These are phyloP conservation scores for Asteroscopus sphinx DNA, from an alignment of 2,888 invertebrate genomes.

Conservation along the genomic window DNA sequence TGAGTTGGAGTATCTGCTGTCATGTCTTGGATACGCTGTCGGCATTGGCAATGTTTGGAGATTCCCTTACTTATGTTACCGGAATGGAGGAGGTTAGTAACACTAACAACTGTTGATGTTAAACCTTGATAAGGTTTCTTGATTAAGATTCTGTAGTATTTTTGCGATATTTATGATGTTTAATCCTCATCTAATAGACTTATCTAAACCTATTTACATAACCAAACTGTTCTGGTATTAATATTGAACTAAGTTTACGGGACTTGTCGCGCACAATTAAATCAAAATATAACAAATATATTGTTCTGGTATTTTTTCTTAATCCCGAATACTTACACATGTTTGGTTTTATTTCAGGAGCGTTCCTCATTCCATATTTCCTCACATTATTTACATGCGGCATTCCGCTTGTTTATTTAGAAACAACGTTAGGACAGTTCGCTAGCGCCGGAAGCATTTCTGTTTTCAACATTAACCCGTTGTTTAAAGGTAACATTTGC, in stretches of 20 bases:
- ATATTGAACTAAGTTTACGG: no score
- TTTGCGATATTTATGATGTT: no score
- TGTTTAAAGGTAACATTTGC: conserved; percentile 93
- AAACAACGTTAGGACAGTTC: conserved; percentile 96
- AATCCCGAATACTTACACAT: no score
- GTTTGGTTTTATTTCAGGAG: conserved; percentile 90
- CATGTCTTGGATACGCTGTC: conserved; percentile 95
- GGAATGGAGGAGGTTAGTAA: conserved; percentile 95
- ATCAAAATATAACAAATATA: no score
- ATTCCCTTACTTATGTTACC: conserved; percentile 96
- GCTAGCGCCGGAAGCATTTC: conserved; percentile 95
- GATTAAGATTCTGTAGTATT: no score
- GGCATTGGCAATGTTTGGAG: conserved; percentile 96
- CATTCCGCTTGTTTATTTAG: conserved; percentile 96
- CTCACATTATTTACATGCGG: conserved; percentile 95
- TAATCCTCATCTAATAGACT: no score
- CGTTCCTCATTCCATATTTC: conserved; percentile 96
- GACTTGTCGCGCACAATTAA: no score
- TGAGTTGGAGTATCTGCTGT: conserved; percentile 94
- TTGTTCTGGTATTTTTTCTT: no score
- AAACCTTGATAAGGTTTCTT: no score
- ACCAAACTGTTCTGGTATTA: no score
- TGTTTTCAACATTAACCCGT: conserved; percentile 94
- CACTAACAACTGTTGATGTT: no score
- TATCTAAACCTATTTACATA: no score